A percentile compares a stretch with the other conserved stretches of the same genome.
phyloP scores from a whole-genome alignment of 2,113 vertebrate genomes.

The Psilopsiagon aymara region DNA sequence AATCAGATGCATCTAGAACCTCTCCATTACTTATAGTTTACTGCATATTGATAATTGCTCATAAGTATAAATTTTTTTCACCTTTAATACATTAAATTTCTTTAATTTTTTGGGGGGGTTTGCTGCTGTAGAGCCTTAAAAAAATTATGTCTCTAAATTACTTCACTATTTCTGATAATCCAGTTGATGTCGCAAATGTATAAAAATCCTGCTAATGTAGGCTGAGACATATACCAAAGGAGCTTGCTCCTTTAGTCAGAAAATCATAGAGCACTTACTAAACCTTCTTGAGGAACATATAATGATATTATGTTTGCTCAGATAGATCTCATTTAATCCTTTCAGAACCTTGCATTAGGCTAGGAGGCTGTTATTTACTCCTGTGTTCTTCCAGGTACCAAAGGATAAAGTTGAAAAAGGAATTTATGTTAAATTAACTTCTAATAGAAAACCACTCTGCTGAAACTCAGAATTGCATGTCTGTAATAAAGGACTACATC shows the following conservation, averaged over 20 bases:
- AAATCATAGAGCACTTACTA: slow-evolving; percentile 50
- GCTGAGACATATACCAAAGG: slow-evolving; percentile 41
- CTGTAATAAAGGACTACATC: background rate
- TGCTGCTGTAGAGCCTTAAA: background rate
- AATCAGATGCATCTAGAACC: background rate
- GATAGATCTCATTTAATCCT: slow-evolving; percentile 61
- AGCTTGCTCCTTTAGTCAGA: slow-evolving; percentile 8
- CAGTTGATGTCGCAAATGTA: slow-evolving; percentile 37
- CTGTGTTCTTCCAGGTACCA: slow-evolving; percentile 5
- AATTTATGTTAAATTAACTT: background rate
- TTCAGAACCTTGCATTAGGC: slow-evolving; percentile 53
- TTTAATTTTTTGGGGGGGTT: background rate
- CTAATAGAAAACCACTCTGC: background rate
- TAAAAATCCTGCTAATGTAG: slow-evolving; percentile 53
- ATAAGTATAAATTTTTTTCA: background rate
- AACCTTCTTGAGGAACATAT: slow-evolving; percentile 37
- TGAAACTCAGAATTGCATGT: background rate
- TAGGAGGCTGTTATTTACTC: slow-evolving; percentile 40
- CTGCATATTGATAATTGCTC: background rate
- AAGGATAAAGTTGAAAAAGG: slow-evolving; percentile 1
- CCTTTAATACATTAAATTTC: background rate
- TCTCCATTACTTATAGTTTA: background rate
- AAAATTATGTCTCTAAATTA: background rate
- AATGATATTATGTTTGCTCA: slow-evolving; percentile 46
- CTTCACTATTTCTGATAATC: slow-evolving; percentile 38